Percentiles rank a stretch among this genome's conserved stretches.
Evolutionary conservation across 37 sponge, comb jelly and placozoan genomes (phyloP).

Genomic region (Ephydatia muelleri): DNA sequence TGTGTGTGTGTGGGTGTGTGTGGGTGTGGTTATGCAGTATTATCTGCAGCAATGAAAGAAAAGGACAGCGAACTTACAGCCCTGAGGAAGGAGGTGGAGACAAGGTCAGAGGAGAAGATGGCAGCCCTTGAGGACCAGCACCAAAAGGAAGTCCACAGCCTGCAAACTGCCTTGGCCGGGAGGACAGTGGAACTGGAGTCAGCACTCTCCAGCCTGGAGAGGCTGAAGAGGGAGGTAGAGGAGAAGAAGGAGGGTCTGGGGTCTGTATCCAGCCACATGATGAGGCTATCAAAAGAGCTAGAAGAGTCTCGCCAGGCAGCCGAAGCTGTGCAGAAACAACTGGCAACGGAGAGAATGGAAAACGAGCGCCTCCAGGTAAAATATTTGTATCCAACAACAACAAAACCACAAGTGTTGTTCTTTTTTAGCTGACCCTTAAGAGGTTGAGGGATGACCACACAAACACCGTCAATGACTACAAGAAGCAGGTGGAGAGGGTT

Average conservation of each 20-base stretch:
- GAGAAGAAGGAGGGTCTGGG: conserved; percentile 49
- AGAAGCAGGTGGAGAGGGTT: conserved; percentile 9
- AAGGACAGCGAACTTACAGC: not conserved
- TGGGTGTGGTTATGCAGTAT: not conserved
- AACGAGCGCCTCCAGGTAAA: conserved; percentile 45
- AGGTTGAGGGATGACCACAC: conserved; percentile 9
- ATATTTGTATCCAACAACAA: not conserved
- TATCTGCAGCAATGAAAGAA: conserved; percentile 2
- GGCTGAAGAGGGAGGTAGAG: conserved; percentile 14
- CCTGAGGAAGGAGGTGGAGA: conserved; percentile 5
- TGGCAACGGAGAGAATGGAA: conserved; percentile 26
- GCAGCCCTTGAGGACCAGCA: not conserved
- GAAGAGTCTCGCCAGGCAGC: not conserved
- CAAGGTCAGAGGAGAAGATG: conserved; percentile 18
- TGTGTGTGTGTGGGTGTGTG: not conserved
- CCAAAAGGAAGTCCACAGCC: not conserved
- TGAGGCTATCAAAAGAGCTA: conserved; percentile 30
- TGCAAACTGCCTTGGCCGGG: conserved; percentile 4
- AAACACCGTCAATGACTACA: not conserved
- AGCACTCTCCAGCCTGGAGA: conserved; percentile 25
- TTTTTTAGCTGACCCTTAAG: conserved; percentile 21
- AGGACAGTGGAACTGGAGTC: conserved; percentile 10
- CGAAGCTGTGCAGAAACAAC: not conserved
- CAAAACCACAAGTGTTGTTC: not conserved
- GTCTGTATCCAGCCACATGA: conserved; percentile 16